Conservation (phyloP, 2,797 vertebrate genomes). For the Hydrocynus forskahlii region DNA sequence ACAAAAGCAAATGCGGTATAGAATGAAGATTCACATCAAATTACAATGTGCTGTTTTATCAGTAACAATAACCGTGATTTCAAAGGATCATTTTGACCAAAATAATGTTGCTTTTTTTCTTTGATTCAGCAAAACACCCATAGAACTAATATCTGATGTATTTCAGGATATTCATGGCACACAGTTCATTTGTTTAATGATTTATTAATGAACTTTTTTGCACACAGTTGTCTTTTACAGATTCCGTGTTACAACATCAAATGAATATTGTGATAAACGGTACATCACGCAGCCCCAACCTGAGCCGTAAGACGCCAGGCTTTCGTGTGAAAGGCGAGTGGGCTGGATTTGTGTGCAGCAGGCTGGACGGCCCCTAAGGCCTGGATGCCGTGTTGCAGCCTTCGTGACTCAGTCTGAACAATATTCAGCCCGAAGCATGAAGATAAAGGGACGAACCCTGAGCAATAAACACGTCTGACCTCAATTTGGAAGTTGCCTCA, state of each 20-base stretch:
- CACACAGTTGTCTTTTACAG: neutral
- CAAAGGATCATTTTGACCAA: no score
- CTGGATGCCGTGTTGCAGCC: slow-evolving; percentile 21
- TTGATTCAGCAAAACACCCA: no score
- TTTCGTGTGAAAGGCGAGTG: slow-evolving; percentile 23
- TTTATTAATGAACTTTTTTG: neutral
- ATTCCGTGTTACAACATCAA: neutral
- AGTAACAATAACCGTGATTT: no score
- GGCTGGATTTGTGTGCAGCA: slow-evolving; percentile 38
- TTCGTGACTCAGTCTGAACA: slow-evolving; percentile 43
- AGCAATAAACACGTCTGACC: slow-evolving; percentile 24
- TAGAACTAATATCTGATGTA: no score
- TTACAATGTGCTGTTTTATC: no score
- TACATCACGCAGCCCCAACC: neutral
- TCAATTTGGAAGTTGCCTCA: neutral
- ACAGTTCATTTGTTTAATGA: neutral
- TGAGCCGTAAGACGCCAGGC: neutral
- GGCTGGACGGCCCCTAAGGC: slow-evolving; percentile 26
- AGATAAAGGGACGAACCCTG: slow-evolving; percentile 11
- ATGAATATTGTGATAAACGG: neutral
- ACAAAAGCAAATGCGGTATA: no score
- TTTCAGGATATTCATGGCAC: neutral
- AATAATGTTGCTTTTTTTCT: no score
- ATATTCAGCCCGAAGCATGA: slow-evolving; percentile 17
- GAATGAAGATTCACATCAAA: no score